Base-by-base conservation (phyloP, 2,113 vertebrate species). In the Bettongia penicillata region DNA sequence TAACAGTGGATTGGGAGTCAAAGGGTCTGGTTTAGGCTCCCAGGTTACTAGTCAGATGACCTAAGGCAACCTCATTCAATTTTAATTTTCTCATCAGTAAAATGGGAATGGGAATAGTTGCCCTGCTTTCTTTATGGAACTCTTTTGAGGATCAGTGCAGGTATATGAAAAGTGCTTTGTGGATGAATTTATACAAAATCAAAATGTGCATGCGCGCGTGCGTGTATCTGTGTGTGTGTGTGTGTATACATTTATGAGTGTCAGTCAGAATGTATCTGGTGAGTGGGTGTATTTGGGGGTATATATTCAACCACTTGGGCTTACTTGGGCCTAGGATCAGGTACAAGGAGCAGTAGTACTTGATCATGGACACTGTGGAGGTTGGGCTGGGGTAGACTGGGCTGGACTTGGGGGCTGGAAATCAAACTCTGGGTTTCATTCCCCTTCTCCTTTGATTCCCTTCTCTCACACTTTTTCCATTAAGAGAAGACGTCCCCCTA, bases 401-500 rank as follows among this genome's bases (percentile, higher is more conserved):
- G 12, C 43, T 77, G 50, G 7, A 10, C 37, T 61, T 10, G 16
- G n/a, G 11, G 2, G 26, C 3, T 90, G 22, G 53, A 68, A 4
- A 5, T 0, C 26, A 23, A 89, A 89, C 53, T 8, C 23, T 0
- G 10, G 16, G 61, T 68, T 96, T 97, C 51, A 96, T 52, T 55
- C 91, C 22, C 37, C 37, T 43, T 77, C 53, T 94, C 31, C 14
- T 8, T 0, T 68, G 25, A 22, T 93, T n/a, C 91, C 93, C 97
- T 77, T 93, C 5, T 11, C 91, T 93, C 14, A 19, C 0, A 19
- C 28, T n/a, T 90, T 52, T 8, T 93, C 95, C 8, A 95, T 98
- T 94, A 97, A 99, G 99, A 93, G 22, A 97, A 31, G 77, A 98
- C 97, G 0, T 99, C 99, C 26, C 98, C 95, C 0, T 98, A 96